Percentiles rank a stretch among this genome's conserved stretches.
Evolutionary conservation across 2,888 invertebrate genomes (phyloP).

Genomic region (Parnassius glacialis): DNA sequence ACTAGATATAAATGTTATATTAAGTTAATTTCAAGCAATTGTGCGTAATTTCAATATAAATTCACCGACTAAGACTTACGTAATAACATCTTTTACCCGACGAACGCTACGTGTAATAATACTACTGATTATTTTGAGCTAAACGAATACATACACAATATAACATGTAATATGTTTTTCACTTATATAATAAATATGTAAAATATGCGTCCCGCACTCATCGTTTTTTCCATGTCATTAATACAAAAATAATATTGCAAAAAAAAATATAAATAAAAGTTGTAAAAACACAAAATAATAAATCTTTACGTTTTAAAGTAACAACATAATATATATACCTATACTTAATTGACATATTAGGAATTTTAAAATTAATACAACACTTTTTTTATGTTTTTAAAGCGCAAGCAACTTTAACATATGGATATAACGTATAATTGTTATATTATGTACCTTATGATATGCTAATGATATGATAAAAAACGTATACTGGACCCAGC

Average conservation of each 20-base stretch:
- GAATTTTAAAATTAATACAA: conserved; percentile 9
- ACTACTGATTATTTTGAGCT: too few species aligned
- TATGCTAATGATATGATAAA: conserved; percentile 80
- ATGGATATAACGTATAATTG: conserved; percentile 47
- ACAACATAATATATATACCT: not conserved
- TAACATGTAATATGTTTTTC: too few species aligned
- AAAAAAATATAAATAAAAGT: not conserved
- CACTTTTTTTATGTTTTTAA: conserved; percentile 16
- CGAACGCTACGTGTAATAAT: too few species aligned
- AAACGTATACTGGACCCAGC: conserved; percentile 74
- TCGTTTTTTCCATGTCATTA: not conserved
- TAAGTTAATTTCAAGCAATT: too few species aligned
- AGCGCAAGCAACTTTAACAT: conserved; percentile 43
- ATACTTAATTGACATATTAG: conserved; percentile 13
- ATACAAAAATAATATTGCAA: conserved; percentile 1
- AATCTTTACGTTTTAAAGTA: not conserved
- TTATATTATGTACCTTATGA: conserved; percentile 62
- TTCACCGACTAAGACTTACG: too few species aligned
- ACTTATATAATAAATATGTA: not conserved
- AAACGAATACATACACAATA: too few species aligned
- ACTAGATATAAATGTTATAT: too few species aligned
- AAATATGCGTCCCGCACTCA: not conserved
- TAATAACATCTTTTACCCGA: too few species aligned
- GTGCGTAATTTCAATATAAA: too few species aligned
- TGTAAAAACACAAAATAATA: conserved; percentile 2